Evolutionary conservation across 2,113 vertebrate species (phyloP).

Genomic region (Ifrita kowaldi): DNA sequence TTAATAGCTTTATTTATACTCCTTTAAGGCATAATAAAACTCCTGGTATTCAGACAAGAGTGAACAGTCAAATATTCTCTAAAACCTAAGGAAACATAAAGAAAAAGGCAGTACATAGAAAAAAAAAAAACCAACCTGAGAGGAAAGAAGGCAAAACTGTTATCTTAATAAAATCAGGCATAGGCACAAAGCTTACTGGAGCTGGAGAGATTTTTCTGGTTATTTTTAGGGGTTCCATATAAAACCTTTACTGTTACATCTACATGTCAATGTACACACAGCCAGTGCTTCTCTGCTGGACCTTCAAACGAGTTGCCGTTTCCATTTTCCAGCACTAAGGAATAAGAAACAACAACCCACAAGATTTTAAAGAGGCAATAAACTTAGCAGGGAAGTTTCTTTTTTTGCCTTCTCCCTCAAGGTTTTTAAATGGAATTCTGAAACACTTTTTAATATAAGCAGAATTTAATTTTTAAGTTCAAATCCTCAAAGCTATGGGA

Average conservation of each 20-base stretch:
- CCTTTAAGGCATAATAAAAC: constrained; percentile 12
- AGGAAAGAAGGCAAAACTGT: not conserved
- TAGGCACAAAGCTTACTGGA: not conserved
- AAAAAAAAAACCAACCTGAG: not conserved
- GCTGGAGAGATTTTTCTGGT: not conserved
- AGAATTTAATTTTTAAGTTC: not conserved
- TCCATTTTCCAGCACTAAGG: not conserved
- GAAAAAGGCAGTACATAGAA: not conserved
- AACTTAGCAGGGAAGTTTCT: not conserved
- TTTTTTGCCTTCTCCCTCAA: not conserved
- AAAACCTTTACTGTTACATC: not conserved
- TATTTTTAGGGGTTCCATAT: not conserved
- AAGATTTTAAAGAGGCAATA: not conserved
- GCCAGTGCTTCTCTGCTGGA: not conserved
- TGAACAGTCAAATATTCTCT: not conserved
- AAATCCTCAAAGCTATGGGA: not conserved
- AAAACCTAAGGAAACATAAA: not conserved
- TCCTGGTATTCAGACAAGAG: not conserved
- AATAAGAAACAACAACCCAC: not conserved
- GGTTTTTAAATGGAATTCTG: not conserved
- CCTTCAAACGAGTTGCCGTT: not conserved
- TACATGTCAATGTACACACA: not conserved
- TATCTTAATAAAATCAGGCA: not conserved
- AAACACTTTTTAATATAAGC: not conserved
- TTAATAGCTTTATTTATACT: not conserved